These are phyloP conservation scores for Centropyge bicolor DNA, from an alignment of 2,797 vertebrate genomes.

Conservation along the genomic window DNA sequence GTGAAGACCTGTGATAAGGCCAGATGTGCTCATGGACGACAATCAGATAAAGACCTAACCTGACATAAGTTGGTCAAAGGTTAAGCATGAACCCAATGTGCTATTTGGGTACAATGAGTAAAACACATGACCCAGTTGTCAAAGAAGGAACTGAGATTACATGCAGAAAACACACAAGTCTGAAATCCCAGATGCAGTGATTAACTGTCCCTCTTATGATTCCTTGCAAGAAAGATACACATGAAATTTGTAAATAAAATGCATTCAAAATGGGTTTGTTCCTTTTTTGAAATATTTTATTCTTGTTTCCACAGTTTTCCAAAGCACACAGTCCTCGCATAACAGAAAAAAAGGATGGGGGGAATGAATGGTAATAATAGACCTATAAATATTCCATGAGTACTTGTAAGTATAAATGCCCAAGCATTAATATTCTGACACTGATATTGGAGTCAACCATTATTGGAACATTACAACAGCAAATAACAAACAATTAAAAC, in stretches of 20 bases:
- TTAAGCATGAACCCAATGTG: constrained; percentile 13
- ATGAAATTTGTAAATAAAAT: constrained; percentile 6
- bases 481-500: constrained; percentile 48
- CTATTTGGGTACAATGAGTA: not conserved
- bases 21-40: not conserved
- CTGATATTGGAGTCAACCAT: constrained; percentile 39
- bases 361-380: constrained; percentile 25
- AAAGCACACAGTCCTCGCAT: constrained; percentile 37
- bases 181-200: not conserved
- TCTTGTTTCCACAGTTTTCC: constrained; percentile 24
- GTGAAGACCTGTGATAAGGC: constrained; percentile 3
- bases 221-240: not conserved
- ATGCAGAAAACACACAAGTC: not conserved
- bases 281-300: constrained; percentile 45
- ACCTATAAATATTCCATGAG: constrained; percentile 37
- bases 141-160: not conserved
- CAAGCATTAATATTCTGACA: constrained; percentile 33
- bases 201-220: not conserved
- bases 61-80: constrained; percentile 52
- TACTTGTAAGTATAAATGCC: constrained; percentile 33
- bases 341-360: constrained; percentile 22
- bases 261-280: not conserved
- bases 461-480: constrained; percentile 45
- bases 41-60: constrained; percentile 24
- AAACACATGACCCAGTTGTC: not conserved